phyloP scores from a whole-genome alignment of 2,113 vertebrate genomes.

The Eonycteris spelaea region DNA sequence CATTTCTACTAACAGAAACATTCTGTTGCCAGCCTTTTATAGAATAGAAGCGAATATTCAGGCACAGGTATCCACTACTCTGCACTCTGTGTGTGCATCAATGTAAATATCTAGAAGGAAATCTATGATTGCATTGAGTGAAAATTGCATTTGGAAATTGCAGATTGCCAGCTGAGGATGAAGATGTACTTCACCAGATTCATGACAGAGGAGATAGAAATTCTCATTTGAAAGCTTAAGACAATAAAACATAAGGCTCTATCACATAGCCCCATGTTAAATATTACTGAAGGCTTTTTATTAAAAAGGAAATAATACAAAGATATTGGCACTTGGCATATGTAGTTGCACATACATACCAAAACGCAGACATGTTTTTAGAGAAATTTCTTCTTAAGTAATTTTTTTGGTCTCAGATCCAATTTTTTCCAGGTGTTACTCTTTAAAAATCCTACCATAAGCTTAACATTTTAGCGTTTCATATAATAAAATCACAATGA shows the following conservation, averaged over 20 bases:
- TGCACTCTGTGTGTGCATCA: neutral
- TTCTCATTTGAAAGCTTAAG: neutral
- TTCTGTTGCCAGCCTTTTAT: neutral
- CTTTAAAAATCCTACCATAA: neutral
- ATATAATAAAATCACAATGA: conserved; percentile 27
- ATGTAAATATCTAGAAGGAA: neutral
- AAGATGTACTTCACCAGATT: neutral
- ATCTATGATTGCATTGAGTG: neutral
- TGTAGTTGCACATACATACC: neutral
- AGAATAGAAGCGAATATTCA: neutral
- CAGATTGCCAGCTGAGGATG: too few species aligned
- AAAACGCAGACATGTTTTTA: neutral
- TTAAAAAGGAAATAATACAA: neutral
- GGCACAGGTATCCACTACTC: neutral
- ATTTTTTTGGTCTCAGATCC: neutral
- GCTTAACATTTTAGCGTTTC: neutral
- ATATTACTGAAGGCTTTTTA: neutral
- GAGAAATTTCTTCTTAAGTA: neutral
- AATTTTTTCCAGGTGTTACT: neutral
- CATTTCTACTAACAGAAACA: neutral
- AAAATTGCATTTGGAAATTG: neutral
- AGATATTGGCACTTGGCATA: neutral
- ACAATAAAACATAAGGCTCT: neutral
- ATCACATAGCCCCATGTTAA: neutral
- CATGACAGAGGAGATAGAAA: neutral